phyloP scores from a whole-genome alignment of 2,113 vertebrate genomes.

The Pseudopodoces humilis region DNA sequence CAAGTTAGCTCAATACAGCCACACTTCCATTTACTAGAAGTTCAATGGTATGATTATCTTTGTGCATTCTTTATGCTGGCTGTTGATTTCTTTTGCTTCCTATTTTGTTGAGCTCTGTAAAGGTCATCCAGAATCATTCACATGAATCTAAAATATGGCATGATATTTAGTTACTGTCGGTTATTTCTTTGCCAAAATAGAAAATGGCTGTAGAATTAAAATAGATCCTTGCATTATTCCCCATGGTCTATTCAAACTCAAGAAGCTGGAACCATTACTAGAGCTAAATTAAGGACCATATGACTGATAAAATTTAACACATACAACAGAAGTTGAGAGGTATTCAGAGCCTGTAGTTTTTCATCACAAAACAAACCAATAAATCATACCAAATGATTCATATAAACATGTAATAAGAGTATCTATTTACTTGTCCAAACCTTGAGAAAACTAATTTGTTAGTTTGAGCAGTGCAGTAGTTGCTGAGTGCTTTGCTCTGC shows the following conservation, averaged over 20 bases:
- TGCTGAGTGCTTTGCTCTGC: neutral
- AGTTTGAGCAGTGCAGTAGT: neutral
- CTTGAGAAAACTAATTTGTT: slow-evolving; percentile 24
- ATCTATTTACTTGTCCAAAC: slow-evolving; percentile 24
- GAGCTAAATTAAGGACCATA: slow-evolving; percentile 15
- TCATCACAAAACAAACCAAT: slow-evolving; percentile 50
- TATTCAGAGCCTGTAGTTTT: neutral
- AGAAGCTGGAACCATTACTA: neutral
- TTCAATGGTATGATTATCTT: neutral
- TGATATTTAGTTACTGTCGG: slow-evolving; percentile 1
- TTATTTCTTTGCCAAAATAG: slow-evolving; percentile 33
- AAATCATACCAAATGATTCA: slow-evolving; percentile 21
- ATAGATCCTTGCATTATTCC: slow-evolving; percentile 1
- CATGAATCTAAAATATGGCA: neutral
- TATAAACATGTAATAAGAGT: slow-evolving; percentile 8
- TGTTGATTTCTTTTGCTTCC: neutral
- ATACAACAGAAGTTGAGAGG: neutral
- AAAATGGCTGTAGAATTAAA: slow-evolving; percentile 31
- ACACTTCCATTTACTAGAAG: neutral
- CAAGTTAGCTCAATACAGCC: neutral
- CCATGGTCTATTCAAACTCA: neutral
- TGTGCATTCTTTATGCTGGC: neutral
- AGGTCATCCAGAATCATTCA: slow-evolving; percentile 1
- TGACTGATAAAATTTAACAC: slow-evolving; percentile 11
- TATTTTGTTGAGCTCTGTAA: neutral